A percentile compares a stretch with the other conserved stretches of the same genome.
Conservation (phyloP, 2,113 vertebrate species). For the Paraplagusia blochii region DNA sequence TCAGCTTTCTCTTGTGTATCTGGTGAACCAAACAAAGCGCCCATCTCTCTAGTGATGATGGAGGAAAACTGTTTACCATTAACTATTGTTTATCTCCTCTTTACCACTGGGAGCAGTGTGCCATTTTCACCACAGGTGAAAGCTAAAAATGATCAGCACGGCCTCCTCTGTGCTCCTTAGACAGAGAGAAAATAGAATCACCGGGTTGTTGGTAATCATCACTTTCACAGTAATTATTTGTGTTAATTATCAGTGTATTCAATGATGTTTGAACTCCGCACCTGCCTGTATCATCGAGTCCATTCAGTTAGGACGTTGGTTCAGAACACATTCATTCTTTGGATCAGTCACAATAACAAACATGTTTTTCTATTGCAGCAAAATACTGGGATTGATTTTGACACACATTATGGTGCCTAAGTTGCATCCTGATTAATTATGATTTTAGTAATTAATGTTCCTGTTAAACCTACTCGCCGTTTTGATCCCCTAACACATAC, state of each 20-base stretch:
- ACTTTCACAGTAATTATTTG: background rate
- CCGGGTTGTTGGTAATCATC: background rate
- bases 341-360: too few relatives aligned
- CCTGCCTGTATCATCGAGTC: too few relatives aligned
- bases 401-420: too few relatives aligned
- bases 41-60: slow-evolving; percentile 19
- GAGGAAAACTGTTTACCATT: slow-evolving; percentile 27
- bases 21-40: slow-evolving; percentile 21
- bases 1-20: slow-evolving; percentile 21
- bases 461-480: too few relatives aligned
- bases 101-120: background rate
- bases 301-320: too few relatives aligned
- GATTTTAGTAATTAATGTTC: too few relatives aligned
- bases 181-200: slow-evolving; percentile 1
- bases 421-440: too few relatives aligned
- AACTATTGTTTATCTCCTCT: background rate
- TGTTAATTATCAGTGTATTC: slow-evolving; percentile 5
- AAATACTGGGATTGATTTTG: too few relatives aligned
- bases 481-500: too few relatives aligned
- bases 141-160: slow-evolving; percentile 22
- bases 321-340: too few relatives aligned
- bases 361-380: too few relatives aligned
- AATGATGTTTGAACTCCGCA: background rate
- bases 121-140: slow-evolving; percentile 23
- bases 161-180: background rate